These are phyloP conservation scores for Amazona vittata DNA, from an alignment of 2,113 vertebrate genomes.

Conservation along the genomic window DNA sequence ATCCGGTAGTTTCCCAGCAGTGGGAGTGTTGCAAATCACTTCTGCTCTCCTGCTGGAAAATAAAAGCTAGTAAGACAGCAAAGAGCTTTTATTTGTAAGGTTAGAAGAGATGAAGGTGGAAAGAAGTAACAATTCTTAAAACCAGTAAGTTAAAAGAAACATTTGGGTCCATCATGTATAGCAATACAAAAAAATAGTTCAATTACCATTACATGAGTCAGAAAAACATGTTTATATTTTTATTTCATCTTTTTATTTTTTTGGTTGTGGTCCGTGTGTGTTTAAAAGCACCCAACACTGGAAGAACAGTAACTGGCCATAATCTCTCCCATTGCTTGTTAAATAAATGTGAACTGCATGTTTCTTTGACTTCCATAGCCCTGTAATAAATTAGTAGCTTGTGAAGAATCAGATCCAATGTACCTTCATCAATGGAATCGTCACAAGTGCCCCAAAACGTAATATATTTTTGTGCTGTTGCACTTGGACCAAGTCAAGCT, in stretches of 20 bases:
- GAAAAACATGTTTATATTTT: background rate
- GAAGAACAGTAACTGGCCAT: background rate
- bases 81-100: background rate
- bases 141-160: background rate
- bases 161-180: background rate
- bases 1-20: background rate
- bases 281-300: background rate
- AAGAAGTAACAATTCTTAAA: background rate
- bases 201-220: background rate
- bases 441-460: background rate
- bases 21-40: background rate
- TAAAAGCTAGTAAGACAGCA: background rate
- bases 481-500: conserved; percentile 16
- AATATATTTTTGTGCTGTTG: conserved; percentile 32
- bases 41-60: background rate
- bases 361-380: background rate
- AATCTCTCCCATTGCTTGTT: background rate
- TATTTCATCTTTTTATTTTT: background rate
- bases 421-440: conserved; percentile 32
- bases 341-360: background rate
- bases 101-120: background rate
- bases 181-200: background rate
- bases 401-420: background rate
- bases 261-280: background rate
- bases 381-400: background rate